Conservation (phyloP, 1,140 invertebrate genomes). For the Calephelis virginiensis region DNA sequence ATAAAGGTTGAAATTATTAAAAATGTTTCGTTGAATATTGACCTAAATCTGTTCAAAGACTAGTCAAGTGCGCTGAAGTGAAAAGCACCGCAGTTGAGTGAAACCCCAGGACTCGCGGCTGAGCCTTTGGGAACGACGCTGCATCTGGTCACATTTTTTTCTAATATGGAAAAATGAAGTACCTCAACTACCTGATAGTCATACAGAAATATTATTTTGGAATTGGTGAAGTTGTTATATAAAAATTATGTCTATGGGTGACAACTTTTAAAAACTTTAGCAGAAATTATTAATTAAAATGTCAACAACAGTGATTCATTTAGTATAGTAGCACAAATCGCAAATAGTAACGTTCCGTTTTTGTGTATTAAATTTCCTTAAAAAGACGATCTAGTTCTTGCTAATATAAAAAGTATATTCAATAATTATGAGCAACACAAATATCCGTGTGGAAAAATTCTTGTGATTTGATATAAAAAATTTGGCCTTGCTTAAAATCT, state of each 20-base stretch:
- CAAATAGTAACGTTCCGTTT: too few species aligned
- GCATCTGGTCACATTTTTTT: constrained; percentile 33
- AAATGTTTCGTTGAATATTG: constrained; percentile 60
- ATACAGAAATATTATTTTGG: constrained; percentile 1
- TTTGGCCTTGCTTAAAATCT: too few species aligned
- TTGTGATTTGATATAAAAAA: too few species aligned
- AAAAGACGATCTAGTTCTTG: too few species aligned
- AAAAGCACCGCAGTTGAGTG: constrained; percentile 40
- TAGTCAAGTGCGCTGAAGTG: constrained; percentile 38
- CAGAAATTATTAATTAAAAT: background rate
- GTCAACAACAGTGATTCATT: too few species aligned
- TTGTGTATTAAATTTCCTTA: too few species aligned
- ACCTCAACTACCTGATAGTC: background rate
- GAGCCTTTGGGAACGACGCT: constrained; percentile 41
- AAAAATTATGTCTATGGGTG: background rate
- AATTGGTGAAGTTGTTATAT: background rate
- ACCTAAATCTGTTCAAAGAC: constrained; percentile 63
- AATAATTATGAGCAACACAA: too few species aligned
- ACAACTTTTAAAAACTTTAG: background rate
- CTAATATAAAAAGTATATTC: too few species aligned
- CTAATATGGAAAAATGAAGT: constrained; percentile 1
- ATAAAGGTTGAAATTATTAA: constrained; percentile 67
- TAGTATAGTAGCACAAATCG: too few species aligned
- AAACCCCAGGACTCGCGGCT: constrained; percentile 40
- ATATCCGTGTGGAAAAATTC: too few species aligned